Percentiles rank a stretch among this genome's conserved stretches.
Evolutionary conservation across 2,113 vertebrate species (phyloP).

Genomic region (Carassius gibelio): DNA sequence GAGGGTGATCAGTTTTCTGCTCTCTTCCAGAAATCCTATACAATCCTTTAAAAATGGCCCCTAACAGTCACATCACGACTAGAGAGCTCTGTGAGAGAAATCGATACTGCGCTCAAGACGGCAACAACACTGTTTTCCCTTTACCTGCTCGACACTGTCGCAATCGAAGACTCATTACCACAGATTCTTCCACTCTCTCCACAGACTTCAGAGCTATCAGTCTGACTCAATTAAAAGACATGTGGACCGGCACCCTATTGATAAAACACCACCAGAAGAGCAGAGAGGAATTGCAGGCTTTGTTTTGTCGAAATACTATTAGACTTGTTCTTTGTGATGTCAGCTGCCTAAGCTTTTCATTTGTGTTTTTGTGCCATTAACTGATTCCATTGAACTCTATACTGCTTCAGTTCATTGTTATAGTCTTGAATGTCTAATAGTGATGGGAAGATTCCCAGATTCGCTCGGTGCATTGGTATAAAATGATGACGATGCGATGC

Average conservation of each 20-base stretch:
- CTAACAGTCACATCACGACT: conserved; percentile 41
- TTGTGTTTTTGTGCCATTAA: conserved; percentile 50
- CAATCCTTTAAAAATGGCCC: conserved; percentile 8
- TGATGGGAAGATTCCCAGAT: no score
- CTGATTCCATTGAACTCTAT: conserved; percentile 46
- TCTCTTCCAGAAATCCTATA: neutral
- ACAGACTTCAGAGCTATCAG: conserved; percentile 51
- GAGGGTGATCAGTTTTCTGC: neutral
- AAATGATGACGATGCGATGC: no score
- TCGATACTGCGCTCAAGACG: conserved; percentile 45
- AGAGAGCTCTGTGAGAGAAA: conserved; percentile 39
- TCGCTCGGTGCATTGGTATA: no score
- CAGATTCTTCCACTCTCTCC: conserved; percentile 42
- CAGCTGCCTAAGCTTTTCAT: conserved; percentile 36
- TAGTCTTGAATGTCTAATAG: neutral
- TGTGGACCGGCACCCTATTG: conserved; percentile 36
- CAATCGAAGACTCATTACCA: conserved; percentile 60
- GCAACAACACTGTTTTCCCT: conserved; percentile 32
- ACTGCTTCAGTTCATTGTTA: neutral
- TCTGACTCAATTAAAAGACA: conserved; percentile 56
- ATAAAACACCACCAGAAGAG: conserved; percentile 47
- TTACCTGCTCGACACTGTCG: conserved; percentile 31
- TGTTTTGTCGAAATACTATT: conserved; percentile 35
- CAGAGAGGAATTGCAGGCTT: conserved; percentile 32
- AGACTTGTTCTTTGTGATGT: conserved; percentile 53